Evolutionary conservation across 2,113 vertebrate genomes (phyloP).

Genomic region (Saimiri boliviensis): DNA sequence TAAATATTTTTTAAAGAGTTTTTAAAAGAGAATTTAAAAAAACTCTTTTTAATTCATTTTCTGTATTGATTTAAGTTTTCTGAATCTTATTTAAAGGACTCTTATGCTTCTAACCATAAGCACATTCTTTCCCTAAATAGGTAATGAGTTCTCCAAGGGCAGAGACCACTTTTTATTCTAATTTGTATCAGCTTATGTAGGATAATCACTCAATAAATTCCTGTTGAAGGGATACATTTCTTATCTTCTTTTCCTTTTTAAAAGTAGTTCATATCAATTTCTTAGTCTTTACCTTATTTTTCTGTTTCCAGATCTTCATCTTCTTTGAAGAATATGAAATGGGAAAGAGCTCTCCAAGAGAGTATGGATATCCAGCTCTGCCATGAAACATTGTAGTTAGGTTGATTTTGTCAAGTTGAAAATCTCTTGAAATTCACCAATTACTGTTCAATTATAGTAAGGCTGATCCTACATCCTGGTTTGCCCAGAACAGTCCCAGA

Average conservation of each 20-base stretch:
- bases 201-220: neutral
- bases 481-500: neutral
- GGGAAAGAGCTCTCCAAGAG: neutral
- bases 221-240: neutral
- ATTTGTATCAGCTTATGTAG: neutral
- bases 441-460: neutral
- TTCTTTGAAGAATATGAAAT: neutral
- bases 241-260: neutral
- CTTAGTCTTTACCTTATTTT: neutral
- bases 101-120: neutral
- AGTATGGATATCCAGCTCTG: neutral
- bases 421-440: neutral
- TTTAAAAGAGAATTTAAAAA: neutral
- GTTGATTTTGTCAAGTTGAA: slow-evolving; percentile 12
- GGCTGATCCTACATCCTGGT: neutral
- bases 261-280: neutral
- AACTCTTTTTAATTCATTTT: slow-evolving; percentile 20
- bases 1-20: too few relatives aligned
- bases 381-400: neutral
- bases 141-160: neutral
- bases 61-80: neutral
- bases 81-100: slow-evolving; percentile 4
- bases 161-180: slow-evolving; percentile 24
- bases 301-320: neutral
- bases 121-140: neutral